These are phyloP conservation scores for Sterrhoptilus dennistouni DNA, from an alignment of 2,113 vertebrate genomes.

Conservation along the genomic window DNA sequence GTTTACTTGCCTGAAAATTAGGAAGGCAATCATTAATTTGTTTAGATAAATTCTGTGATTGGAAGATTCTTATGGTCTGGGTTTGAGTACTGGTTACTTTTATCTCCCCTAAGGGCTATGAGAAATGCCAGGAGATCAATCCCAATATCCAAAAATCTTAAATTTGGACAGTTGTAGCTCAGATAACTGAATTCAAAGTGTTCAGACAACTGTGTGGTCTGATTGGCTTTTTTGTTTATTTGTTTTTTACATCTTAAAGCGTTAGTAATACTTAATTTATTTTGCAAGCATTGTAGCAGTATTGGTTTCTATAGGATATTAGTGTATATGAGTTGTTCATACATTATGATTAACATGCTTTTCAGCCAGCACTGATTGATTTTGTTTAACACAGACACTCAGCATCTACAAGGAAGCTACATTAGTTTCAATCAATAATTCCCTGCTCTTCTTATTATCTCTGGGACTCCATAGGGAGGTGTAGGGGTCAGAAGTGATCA, in stretches of 20 bases:
- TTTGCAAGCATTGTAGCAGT: background rate
- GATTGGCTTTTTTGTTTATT: background rate
- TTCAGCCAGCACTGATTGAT: background rate
- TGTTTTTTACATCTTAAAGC: background rate
- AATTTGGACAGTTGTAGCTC: background rate
- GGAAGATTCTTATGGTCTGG: background rate
- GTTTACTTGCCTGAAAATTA: background rate
- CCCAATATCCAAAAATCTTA: background rate
- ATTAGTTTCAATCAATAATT: conserved; percentile 44
- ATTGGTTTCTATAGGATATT: background rate
- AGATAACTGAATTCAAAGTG: background rate
- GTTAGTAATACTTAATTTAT: background rate
- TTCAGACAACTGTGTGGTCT: background rate
- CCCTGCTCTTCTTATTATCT: background rate
- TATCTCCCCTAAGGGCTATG: background rate
- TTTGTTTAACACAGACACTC: background rate
- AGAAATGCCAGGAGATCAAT: background rate
- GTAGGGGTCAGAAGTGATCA: background rate
- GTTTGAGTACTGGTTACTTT: background rate
- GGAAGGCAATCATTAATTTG: background rate
- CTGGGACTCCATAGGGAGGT: background rate
- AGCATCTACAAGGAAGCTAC: background rate
- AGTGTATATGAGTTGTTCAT: background rate
- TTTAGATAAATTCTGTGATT: background rate
- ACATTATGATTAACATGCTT: background rate